Conservation (phyloP, 2,113 vertebrate genomes). For the Forbesichthys papilliferus region DNA sequence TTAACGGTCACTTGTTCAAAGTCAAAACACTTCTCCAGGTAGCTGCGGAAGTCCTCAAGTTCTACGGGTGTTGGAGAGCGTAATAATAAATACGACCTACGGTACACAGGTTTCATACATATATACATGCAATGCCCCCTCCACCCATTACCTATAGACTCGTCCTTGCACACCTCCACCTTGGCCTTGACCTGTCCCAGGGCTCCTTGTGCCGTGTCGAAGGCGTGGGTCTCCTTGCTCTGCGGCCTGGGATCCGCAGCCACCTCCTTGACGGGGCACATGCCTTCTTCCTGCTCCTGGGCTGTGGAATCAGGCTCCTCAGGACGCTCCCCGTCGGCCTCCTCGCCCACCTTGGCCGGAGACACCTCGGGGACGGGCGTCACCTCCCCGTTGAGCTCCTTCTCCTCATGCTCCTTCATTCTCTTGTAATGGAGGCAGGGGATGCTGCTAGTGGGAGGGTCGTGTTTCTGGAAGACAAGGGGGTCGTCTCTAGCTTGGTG, state of each 20-base stretch:
- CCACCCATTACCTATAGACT: conserved; percentile 88
- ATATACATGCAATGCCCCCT: not conserved
- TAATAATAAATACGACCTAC: not conserved
- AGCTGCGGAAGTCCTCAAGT: conserved; percentile 89
- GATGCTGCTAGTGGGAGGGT: conserved; percentile 96
- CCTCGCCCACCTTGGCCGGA: conserved; percentile 73
- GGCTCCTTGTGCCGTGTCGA: conserved; percentile 86
- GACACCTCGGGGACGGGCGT: conserved; percentile 74
- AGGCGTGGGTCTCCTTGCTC: conserved; percentile 72
- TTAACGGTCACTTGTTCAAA: conserved; percentile 99
- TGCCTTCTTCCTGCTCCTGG: conserved; percentile 47
- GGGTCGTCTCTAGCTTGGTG: not conserved
- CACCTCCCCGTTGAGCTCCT: conserved; percentile 85
- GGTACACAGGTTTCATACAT: not conserved
- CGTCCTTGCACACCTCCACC: conserved; percentile 98
- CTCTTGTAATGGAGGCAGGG: conserved; percentile 98
- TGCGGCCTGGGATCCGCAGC: conserved; percentile 35
- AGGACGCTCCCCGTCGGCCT: conserved; percentile 71
- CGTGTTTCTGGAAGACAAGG: conserved; percentile 86
- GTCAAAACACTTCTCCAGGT: conserved; percentile 95
- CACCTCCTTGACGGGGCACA: conserved; percentile 22
- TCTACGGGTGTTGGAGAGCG: conserved; percentile 65
- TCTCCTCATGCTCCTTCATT: conserved; percentile 94
- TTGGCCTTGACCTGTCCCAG: conserved; percentile 97
- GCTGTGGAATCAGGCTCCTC: conserved; percentile 81